phyloP scores from a whole-genome alignment of 2,888 invertebrate species.

The Dioctria rufipes region DNA sequence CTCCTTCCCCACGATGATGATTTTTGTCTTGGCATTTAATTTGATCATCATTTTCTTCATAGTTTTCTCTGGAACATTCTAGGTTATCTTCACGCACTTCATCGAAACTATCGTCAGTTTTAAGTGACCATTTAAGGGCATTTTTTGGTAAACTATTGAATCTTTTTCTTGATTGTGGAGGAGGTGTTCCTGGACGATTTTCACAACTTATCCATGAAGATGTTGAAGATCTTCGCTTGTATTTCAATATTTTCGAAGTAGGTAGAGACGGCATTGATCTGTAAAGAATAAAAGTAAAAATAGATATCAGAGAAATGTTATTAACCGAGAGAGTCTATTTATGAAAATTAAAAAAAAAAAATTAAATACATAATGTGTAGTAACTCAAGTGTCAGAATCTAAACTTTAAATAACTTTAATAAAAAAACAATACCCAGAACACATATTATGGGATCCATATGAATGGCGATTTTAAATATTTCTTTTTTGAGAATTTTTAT shows the following conservation, averaged over 20 bases:
- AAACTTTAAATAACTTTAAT: too few relatives aligned
- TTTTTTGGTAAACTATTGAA: conserved; percentile 69
- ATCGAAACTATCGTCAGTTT: conserved; percentile 59
- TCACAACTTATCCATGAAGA: conserved; percentile 60
- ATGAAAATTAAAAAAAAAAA: too few relatives aligned
- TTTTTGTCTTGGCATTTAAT: conserved; percentile 69
- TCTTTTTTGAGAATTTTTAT: too few relatives aligned
- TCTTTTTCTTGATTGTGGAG: conserved; percentile 63
- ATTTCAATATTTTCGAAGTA: neutral
- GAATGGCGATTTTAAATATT: too few relatives aligned
- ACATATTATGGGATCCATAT: too few relatives aligned
- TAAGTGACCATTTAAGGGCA: conserved; percentile 58
- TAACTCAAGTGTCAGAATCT: too few relatives aligned
- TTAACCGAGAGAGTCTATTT: too few relatives aligned
- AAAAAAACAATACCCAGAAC: too few relatives aligned
- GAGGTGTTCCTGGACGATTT: conserved; percentile 60
- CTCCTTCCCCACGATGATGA: conserved; percentile 67
- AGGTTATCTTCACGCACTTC: conserved; percentile 51
- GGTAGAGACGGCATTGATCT: conserved; percentile 19
- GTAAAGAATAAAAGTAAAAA: neutral
- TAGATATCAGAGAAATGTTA: too few relatives aligned
- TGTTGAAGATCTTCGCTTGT: conserved; percentile 65
- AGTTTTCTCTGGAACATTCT: conserved; percentile 24
- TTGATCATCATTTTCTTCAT: neutral
- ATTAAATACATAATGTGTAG: too few relatives aligned